Evolutionary conservation across 1,140 invertebrate genomes (phyloP).

Genomic region (Cardiocondyla obscurior): DNA sequence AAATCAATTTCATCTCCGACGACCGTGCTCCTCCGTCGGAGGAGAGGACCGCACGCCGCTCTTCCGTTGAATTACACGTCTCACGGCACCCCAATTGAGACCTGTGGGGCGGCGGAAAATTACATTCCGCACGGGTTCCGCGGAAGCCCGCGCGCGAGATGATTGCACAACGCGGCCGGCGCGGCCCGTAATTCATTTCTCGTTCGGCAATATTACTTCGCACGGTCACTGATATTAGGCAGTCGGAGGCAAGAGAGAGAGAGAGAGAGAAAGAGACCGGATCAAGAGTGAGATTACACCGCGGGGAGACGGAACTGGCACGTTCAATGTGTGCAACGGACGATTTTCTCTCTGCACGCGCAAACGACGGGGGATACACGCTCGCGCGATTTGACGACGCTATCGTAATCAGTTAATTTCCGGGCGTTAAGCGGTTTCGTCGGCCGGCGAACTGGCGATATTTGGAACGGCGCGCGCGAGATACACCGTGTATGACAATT

Average conservation of each 20-base stretch:
- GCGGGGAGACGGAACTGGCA: background rate
- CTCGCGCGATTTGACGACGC: slow-evolving; percentile 23
- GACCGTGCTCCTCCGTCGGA: background rate
- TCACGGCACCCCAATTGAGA: background rate
- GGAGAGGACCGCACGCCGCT: background rate
- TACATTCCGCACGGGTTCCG: slow-evolving; percentile 23
- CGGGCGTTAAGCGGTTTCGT: slow-evolving; percentile 47
- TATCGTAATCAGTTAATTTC: slow-evolving; percentile 58
- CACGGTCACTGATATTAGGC: slow-evolving; percentile 5
- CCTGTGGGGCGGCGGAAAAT: background rate
- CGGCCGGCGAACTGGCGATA: slow-evolving; percentile 42
- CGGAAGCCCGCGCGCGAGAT: background rate
- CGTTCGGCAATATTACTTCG: slow-evolving; percentile 10
- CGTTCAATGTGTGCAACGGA: background rate
- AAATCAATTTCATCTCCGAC: slow-evolving; percentile 15
- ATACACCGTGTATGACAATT: slow-evolving; percentile 30
- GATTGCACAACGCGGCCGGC: slow-evolving; percentile 30
- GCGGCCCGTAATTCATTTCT: slow-evolving; percentile 44
- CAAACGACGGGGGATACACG: background rate
- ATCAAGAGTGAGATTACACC: background rate
- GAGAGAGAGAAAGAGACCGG: background rate
- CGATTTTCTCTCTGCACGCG: slow-evolving; percentile 4
- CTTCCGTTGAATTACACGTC: background rate
- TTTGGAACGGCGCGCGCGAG: slow-evolving; percentile 13
- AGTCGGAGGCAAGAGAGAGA: background rate